Base-by-base conservation (phyloP, 2,113 vertebrate genomes). In the Plotosus lineatus region DNA sequence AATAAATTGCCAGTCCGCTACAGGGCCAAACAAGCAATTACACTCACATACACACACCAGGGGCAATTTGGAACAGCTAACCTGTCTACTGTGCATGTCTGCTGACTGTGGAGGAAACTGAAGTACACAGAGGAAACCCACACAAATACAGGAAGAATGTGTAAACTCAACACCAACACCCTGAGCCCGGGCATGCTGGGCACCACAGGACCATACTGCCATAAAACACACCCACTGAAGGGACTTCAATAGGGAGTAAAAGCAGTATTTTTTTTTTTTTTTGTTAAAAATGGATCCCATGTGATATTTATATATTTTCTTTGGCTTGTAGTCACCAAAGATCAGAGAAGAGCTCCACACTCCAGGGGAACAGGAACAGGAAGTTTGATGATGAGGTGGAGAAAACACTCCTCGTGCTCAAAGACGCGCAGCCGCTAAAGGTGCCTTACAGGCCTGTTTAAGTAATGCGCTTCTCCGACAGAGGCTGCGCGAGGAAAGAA, bases 381-480 rank as follows among this genome's bases (percentile, higher is more conserved):
- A 21, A 10, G 78, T 71, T 33, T 44, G 78, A 40, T 46, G 78
- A 17, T 46, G 19, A 28, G 28, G 63, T 15, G 55, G 48, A 74
- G 28, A 40, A 74, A 65, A 65, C 50, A 72, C 58, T 53, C 36
- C n/a, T 44, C 48, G 4, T 12, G 17, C 72, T 44, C 79, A 66
- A 66, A 79, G 56, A 75, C 15, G 1, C 36, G 23, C 19, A 21
- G 17, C 19, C 19, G 17, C 15, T 55, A 5, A 66, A 81, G 33
- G 56, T 63, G 48, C 72, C 58, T 42, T 44, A 28, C 42, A 81
- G 50, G 48, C 44, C 26, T 44, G 46, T 15, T 72, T 48, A 72
- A 77, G 15, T 38, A 73, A 73, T 42, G n/a, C 28, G 11, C 10
- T 51, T 73, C 26, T 73, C 48, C 71, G 55, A 31, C 26, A 44